Base-by-base conservation (phyloP, 2,113 vertebrate genomes). In the Poeciliopsis prolifica region DNA sequence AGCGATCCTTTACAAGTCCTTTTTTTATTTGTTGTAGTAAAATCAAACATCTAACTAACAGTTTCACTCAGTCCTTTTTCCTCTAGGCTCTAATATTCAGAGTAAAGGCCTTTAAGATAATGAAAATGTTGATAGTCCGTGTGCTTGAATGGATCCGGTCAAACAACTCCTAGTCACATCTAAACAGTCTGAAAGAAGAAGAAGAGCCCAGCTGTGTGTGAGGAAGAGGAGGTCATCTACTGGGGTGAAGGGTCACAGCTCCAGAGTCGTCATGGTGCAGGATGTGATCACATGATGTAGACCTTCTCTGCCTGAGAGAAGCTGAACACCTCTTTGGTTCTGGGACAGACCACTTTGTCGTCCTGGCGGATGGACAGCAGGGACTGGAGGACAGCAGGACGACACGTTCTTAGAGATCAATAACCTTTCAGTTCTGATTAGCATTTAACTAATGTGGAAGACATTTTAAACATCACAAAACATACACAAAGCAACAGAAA, bases 271-370 rank as follows among this genome's bases (percentile, higher is more conserved):
- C 35, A 11, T 3, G 35, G 35, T 37, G 35, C 9, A 37, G 9
- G 35, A 37, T 2, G 69, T 68, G 81, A 94, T 95, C 96, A 99
- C 98, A 99, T 99, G 93, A 99, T 99, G 93, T 99, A 99, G 82
- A 99, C 98, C 85, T 99, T 99, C 95, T 99, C 98, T 79, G 98
- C 98, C 94, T 99, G 98, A 91, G 98, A 98, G 96, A 99, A 99
- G 95, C 95, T 98, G 95, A 98, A 99, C 91, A 98, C 96, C 92
- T 99, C 98, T 99, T 99, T 99, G 97, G 98, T 99, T 97, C 98
- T 95, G 71, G 98, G 98, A 92, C 98, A 99, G 79, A 98, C 88
- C 70, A 99, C 97, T 95, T 99, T 98, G 92, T 99, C 98, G 78
- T 99, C 98, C 94, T 99, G 97, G 85, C 98, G 98, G 93, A 99